Evolutionary conservation across 2,113 vertebrate genomes (phyloP).

Genomic region (Nothocercus nigrocapillus): DNA sequence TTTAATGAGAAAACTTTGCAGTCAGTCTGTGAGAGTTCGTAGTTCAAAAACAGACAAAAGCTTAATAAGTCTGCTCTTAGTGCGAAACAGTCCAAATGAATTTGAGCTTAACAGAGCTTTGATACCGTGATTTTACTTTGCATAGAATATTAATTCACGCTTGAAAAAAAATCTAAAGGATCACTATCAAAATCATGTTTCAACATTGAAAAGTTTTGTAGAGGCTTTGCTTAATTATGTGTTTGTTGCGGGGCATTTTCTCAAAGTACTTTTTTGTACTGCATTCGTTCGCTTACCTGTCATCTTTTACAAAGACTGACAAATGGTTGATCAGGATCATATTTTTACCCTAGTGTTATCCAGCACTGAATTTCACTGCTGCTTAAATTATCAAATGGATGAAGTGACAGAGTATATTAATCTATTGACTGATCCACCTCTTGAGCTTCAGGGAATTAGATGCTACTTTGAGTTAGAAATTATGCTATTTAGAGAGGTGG

Average conservation of each 20-base stretch:
- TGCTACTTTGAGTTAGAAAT: constrained; percentile 46
- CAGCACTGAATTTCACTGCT: constrained; percentile 68
- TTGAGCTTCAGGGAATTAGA: constrained; percentile 13
- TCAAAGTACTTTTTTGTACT: neutral
- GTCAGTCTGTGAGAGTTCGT: neutral
- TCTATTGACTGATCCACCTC: constrained; percentile 65
- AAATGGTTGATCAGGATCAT: constrained; percentile 79
- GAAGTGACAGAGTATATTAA: constrained; percentile 82
- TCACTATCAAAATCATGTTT: neutral
- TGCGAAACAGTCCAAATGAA: neutral
- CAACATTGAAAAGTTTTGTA: neutral
- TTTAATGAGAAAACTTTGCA: neutral
- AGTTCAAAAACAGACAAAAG: neutral
- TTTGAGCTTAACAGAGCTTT: neutral
- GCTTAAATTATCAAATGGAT: constrained; percentile 75
- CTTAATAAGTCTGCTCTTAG: neutral
- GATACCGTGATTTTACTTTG: neutral
- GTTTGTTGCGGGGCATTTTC: neutral
- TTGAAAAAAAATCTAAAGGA: neutral
- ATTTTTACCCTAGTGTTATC: constrained; percentile 55
- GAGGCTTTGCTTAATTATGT: neutral
- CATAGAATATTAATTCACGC: neutral
- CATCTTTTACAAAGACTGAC: constrained; percentile 78
- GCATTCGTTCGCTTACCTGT: constrained; percentile 73
- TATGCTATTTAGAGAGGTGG: constrained; percentile 20